phyloP scores from a whole-genome alignment of 2,888 invertebrate species.

The Rhamphomyia laevipes region DNA sequence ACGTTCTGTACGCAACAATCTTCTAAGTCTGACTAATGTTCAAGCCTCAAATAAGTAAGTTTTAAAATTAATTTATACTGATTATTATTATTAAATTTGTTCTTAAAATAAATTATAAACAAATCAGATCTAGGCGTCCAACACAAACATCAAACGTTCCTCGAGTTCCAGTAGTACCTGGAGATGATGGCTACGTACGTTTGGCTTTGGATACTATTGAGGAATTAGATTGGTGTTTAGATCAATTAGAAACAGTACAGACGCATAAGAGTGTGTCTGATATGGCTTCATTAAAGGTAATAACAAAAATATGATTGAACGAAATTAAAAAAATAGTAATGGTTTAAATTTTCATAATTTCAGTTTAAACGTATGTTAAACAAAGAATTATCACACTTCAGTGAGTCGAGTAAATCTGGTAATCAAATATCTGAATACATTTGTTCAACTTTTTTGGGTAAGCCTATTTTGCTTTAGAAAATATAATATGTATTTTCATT shows the following conservation, averaged over 20 bases:
- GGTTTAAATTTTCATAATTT: conserved; percentile 22
- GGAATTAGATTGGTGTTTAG: conserved; percentile 99
- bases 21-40: conserved; percentile 93
- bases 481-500: background rate
- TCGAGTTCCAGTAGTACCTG: conserved; percentile 39
- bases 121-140: conserved; percentile 38
- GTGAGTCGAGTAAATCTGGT: conserved; percentile 96
- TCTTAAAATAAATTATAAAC: conserved; percentile 22
- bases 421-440: conserved; percentile 99
- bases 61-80: background rate
- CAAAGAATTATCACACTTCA: conserved; percentile 97
- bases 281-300: conserved; percentile 98
- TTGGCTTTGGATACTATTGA: conserved; percentile 94
- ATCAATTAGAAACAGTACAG: conserved; percentile 98
- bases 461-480: conserved; percentile 38
- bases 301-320: background rate
- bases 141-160: conserved; percentile 33
- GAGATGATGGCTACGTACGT: conserved; percentile 84
- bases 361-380: conserved; percentile 99
- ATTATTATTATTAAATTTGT: background rate
- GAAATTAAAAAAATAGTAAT: background rate
- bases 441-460: conserved; percentile 97
- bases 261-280: conserved; percentile 98
- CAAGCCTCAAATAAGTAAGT: conserved; percentile 57
- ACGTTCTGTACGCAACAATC: conserved; percentile 96